These are phyloP conservation scores for Pholis gunnellus DNA, from an alignment of 2,113 vertebrate genomes.

Conservation along the genomic window DNA sequence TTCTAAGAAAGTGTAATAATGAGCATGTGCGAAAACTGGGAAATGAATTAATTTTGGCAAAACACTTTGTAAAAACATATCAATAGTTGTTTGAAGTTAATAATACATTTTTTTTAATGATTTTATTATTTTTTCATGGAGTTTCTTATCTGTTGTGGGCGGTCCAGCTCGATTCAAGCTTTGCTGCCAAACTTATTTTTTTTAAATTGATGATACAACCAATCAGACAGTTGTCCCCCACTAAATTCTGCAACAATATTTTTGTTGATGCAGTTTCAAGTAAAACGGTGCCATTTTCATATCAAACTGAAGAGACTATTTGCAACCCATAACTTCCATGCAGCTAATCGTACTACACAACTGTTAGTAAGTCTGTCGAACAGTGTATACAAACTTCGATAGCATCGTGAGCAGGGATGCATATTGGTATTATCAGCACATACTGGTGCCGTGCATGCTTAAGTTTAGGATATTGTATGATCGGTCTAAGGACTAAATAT, in stretches of 20 bases:
- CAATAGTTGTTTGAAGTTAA: background rate
- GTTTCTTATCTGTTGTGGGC: background rate
- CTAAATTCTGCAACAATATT: background rate
- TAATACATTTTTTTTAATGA: background rate
- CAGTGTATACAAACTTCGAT: background rate
- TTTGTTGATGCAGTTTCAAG: background rate
- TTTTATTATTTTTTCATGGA: background rate
- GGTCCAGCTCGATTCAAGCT: background rate
- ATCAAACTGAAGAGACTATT: slow-evolving; percentile 2
- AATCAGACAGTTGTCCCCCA: background rate
- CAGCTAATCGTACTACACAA: background rate
- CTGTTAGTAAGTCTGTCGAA: background rate
- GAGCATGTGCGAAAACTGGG: background rate
- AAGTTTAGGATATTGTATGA: background rate
- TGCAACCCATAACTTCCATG: background rate
- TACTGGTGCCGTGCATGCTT: background rate
- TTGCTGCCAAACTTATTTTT: too few species aligned
- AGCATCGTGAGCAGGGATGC: background rate
- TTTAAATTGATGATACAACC: background rate
- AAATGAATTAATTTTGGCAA: background rate
- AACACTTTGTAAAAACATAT: background rate
- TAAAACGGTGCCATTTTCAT: background rate
- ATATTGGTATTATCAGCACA: background rate
- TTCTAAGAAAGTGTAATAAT: background rate
- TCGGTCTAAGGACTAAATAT: background rate